These are phyloP conservation scores for Melieria omissa DNA, from an alignment of 2,888 invertebrate species.

Conservation along the genomic window DNA sequence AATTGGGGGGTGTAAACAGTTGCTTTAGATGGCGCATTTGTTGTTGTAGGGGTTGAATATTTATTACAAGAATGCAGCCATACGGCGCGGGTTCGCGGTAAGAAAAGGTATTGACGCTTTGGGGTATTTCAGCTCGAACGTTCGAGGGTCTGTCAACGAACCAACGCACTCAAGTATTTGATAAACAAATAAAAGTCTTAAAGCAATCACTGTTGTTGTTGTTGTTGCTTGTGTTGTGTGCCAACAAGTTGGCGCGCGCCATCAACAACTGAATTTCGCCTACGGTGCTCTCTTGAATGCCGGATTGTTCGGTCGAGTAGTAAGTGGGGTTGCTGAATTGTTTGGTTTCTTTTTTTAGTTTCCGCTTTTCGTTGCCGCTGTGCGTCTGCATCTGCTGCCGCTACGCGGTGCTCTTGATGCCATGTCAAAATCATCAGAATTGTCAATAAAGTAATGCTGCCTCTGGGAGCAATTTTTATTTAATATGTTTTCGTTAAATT, in stretches of 20 bases:
- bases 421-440: constrained; percentile 40
- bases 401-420: constrained; percentile 7
- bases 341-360: constrained; percentile 14
- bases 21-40: constrained; percentile 10
- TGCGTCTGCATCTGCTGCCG: not conserved
- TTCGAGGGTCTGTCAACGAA: not conserved
- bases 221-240: constrained; percentile 17
- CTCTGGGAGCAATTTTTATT: constrained; percentile 47
- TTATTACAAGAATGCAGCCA: no score
- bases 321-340: not conserved
- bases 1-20: not conserved
- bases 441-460: constrained; percentile 48
- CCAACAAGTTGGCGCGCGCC: constrained; percentile 19
- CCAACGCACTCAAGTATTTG: constrained; percentile 15
- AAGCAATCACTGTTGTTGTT: constrained; percentile 39
- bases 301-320: not conserved
- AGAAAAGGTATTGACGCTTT: no score
- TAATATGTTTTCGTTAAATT: constrained; percentile 45
- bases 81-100: no score
- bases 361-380: constrained; percentile 12
- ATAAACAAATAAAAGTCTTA: constrained; percentile 55
- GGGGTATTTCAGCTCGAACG: not conserved
- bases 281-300: not conserved
- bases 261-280: not conserved
- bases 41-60: not conserved